Evolutionary conservation across 2,797 vertebrate genomes (phyloP), one percentile per base, ranked within the genome.

Genomic region (Lophius americanus): DNA sequence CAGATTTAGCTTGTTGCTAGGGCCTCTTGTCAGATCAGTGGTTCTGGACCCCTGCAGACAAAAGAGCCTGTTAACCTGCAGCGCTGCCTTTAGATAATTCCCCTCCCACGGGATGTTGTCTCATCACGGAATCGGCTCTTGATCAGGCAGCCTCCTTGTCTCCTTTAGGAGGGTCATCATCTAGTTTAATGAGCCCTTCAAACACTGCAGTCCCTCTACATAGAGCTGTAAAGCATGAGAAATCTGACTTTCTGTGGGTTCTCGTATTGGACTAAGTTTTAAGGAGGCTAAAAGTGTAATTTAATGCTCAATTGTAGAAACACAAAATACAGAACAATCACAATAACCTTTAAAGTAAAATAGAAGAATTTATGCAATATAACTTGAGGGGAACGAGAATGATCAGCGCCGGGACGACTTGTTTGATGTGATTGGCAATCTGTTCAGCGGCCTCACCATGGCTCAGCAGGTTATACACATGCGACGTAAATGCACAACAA

Each of bases 1-100:
- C 49, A 75, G 59, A 56, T 74, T 66, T 51, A 63, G 51, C 64
- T 49, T 39, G 51, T 53, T 55, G 36, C 55, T 7, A 36, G 67
- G 70, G 52, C 72, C 73, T 64, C 72, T 46, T 72, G 46, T 71
- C 51, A 33, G 71, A 43, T 73, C 69, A 47, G 12, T 12, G 54
- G n/a, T 39, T 43, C 36, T 14, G 58, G 76, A 61, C 50, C 64
- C 61, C 62, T 64, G 70, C 58, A 67, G 75, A 64, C 53, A 53
- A 47, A 36, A 51, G 68, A 70, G 79, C 50, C 58, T 68, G 62
- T 76, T 79, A 64, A 81, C 71, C 67, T 68, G 64, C 47, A 46
- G 64, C 52, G 38, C 9, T 44, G 35, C 61, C 46, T 38, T 47
- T 8, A 82, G 47, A 66, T 68, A 79, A 76, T 76, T 65, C 61